phyloP scores from a whole-genome alignment of 2,113 vertebrate species.

The Platichthys stellatus region DNA sequence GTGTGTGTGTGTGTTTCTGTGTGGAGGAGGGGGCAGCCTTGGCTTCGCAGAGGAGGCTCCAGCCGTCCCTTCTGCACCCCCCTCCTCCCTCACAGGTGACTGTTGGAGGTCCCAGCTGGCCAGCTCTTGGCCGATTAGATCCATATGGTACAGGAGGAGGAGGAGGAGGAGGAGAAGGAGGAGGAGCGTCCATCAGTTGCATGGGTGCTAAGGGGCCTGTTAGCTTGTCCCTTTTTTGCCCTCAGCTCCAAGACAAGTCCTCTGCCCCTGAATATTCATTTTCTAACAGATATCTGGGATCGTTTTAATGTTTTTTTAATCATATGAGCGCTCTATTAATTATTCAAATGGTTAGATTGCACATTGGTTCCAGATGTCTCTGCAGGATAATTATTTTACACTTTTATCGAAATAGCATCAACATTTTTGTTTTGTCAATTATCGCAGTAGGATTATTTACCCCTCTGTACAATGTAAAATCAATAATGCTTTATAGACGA shows the following conservation, averaged over 20 bases:
- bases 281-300: too few relatives aligned
- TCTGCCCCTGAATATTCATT: neutral
- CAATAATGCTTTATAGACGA: too few relatives aligned
- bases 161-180: constrained; percentile 51
- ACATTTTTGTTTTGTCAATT: too few relatives aligned
- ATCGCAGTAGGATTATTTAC: too few relatives aligned
- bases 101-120: constrained; percentile 98
- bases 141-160: constrained; percentile 89
- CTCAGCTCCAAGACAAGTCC: neutral
- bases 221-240: constrained; percentile 62
- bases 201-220: constrained; percentile 57
- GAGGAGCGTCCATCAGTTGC: constrained; percentile 47
- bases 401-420: too few relatives aligned
- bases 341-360: too few relatives aligned
- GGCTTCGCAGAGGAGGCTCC: constrained; percentile 76
- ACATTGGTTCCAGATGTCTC: too few relatives aligned
- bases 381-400: too few relatives aligned
- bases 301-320: neutral
- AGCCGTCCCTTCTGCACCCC: constrained; percentile 72
- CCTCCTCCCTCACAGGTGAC: constrained; percentile 89
- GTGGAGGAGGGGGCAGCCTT: constrained; percentile 74
- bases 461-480: too few relatives aligned
- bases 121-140: constrained; percentile 94
- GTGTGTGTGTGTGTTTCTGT: constrained; percentile 39
- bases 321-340: too few relatives aligned